Evolutionary conservation across 2,888 invertebrate genomes (phyloP), one percentile per base, ranked within the genome.

Genomic region (Hybos culiciformis): DNA sequence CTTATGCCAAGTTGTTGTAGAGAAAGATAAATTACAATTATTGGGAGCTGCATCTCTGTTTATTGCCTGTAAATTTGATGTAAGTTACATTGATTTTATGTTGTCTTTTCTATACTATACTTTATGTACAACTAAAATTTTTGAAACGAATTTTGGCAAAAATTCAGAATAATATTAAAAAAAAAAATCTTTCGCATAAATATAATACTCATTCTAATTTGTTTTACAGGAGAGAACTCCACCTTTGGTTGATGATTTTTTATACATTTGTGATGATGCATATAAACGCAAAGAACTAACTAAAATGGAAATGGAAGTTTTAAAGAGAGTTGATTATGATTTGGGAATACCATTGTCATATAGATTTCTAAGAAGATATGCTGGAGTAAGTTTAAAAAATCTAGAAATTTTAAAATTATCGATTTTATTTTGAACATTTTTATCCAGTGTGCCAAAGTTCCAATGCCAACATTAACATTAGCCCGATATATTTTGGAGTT

Each of bases 261-360:
- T 94, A 46, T 96, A 93, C 67, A 88, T 97, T 60, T 94, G 94
- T 67, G 96, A 97, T 69, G 91, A 93, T 53, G 91, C 91, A 23
- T 98, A 94, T 70, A 74, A 77, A 8, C 76, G 84, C 46, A 72
- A 75, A 45, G 87, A 94, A 62, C 73, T 98, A 46, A 75, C 93
- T 43, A 70, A 74, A 50, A 94, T 94, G 91, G 98, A 98, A 71
- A 81, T 82, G 53, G 78, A 75, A 57, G 74, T 98, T 43, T 71
- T 98, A 39, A 80, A 79, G 58, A 73, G 80, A 7, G 73, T 94
- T 44, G 80, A 83, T 57, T 98, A 83, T 67, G 87, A 97, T 67
- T 74, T 98, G 51, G 93, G 96, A 46, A 78, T 91, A 54, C 97
- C 98, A n/a, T 72, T 98, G 18, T 96, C 96, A 7, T 98, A 98